These are phyloP conservation scores for Callithrix jacchus DNA, from an alignment of 2,113 vertebrate genomes.

Conservation along the genomic window DNA sequence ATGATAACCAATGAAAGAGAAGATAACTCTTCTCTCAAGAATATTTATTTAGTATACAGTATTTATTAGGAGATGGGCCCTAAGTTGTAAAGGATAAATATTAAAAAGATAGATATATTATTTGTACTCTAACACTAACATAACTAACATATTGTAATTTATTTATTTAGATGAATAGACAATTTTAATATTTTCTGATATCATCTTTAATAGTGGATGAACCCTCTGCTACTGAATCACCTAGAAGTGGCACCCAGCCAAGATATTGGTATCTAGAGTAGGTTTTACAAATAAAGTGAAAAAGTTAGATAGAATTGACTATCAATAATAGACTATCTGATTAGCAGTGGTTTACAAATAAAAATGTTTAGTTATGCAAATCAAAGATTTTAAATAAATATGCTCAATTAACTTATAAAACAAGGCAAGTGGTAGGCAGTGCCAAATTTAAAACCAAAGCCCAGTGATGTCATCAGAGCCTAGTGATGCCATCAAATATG, in stretches of 20 bases:
- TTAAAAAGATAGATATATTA: not conserved
- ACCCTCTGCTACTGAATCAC: not conserved
- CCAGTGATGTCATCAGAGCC: not conserved
- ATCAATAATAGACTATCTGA: not conserved
- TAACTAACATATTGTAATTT: not conserved
- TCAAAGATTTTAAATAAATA: not conserved
- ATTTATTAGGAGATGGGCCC: not conserved
- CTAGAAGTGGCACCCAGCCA: not conserved
- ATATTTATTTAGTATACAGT: not conserved
- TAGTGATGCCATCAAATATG: not conserved
- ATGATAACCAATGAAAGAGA: not conserved
- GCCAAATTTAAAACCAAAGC: not conserved
- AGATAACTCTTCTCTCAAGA: not conserved
- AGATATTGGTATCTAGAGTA: not conserved
- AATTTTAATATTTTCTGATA: not conserved
- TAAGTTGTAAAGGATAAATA: not conserved
- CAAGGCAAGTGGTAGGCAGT: not conserved
- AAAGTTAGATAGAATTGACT: not conserved
- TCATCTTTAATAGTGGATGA: not conserved
- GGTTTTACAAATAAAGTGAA: not conserved
- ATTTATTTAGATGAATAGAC: not conserved
- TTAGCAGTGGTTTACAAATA: not conserved
- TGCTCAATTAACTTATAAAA: not conserved
- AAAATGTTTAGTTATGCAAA: not conserved
- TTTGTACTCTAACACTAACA: not conserved